phyloP scores from a whole-genome alignment of 2,797 vertebrate species.

The Danio albolineatus region DNA sequence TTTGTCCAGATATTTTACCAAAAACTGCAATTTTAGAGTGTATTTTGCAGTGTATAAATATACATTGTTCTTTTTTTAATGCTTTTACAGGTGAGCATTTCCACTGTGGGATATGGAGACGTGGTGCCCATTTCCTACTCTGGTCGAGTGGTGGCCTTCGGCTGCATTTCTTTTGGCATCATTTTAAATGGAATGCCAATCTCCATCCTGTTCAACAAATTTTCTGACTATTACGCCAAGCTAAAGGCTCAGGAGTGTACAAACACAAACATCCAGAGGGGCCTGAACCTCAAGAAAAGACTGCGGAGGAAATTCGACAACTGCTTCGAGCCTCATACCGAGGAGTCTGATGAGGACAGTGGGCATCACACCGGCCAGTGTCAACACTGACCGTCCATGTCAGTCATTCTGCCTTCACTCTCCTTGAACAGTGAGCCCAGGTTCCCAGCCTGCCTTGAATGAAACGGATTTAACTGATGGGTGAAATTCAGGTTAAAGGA shows the following conservation, averaged over 20 bases:
- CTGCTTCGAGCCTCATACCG: conserved; percentile 69
- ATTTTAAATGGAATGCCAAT: conserved; percentile 95
- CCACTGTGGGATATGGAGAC: conserved; percentile 91
- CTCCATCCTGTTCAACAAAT: conserved; percentile 93
- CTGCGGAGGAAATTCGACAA: conserved; percentile 71
- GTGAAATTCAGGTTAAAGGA: conserved; percentile 48
- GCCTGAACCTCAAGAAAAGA: conserved; percentile 76
- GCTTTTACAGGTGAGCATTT: conserved; percentile 88
- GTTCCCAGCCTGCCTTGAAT: conserved; percentile 41
- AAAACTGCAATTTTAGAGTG: not conserved
- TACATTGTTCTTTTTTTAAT: not conserved
- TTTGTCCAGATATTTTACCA: no score
- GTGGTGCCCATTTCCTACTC: conserved; percentile 86
- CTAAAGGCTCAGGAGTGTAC: conserved; percentile 87
- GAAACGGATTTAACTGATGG: conserved; percentile 42
- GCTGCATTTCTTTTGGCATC: conserved; percentile 92
- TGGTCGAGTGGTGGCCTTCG: conserved; percentile 86
- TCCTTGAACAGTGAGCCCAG: conserved; percentile 41
- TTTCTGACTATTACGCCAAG: conserved; percentile 92
- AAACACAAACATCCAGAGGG: conserved; percentile 74
- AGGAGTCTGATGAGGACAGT: conserved; percentile 70
- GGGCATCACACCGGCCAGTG: not conserved
- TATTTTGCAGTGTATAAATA: not conserved
- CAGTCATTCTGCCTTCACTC: conserved; percentile 2
- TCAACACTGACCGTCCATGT: conserved; percentile 36